These are phyloP conservation scores for Rugalucina vietnamica DNA, from an alignment of 2,888 invertebrate species.

Conservation along the genomic window DNA sequence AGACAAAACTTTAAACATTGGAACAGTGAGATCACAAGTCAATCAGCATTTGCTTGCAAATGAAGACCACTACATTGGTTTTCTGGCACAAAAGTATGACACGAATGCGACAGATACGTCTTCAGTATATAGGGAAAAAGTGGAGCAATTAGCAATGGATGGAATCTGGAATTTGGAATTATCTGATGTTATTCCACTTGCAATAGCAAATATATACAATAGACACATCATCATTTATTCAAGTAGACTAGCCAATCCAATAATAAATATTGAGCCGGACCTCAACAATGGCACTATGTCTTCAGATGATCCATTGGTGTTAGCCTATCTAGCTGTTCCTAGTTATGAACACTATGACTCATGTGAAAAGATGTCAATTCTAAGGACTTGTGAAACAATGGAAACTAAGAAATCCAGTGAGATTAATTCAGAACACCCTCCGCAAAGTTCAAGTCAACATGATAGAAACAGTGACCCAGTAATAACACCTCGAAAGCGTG, in stretches of 20 bases:
- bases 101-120: no score
- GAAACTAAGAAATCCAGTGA: background rate
- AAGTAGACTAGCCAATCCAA: background rate
- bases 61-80: no score
- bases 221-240: background rate
- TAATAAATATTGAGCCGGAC: background rate
- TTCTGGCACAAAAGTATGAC: no score
- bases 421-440: no score
- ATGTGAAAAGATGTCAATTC: background rate
- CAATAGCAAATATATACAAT: background rate
- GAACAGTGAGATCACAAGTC: no score
- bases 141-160: background rate
- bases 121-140: no score
- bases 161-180: background rate
- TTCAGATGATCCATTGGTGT: background rate
- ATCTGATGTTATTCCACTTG: background rate
- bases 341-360: background rate
- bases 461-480: background rate
- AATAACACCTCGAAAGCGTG: background rate
- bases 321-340: background rate
- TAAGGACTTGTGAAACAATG: background rate
- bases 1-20: no score
- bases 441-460: no score
- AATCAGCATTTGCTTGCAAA: no score
- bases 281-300: background rate